Base-by-base conservation (phyloP, 2,888 invertebrate genomes). In the Apamea sordens region DNA sequence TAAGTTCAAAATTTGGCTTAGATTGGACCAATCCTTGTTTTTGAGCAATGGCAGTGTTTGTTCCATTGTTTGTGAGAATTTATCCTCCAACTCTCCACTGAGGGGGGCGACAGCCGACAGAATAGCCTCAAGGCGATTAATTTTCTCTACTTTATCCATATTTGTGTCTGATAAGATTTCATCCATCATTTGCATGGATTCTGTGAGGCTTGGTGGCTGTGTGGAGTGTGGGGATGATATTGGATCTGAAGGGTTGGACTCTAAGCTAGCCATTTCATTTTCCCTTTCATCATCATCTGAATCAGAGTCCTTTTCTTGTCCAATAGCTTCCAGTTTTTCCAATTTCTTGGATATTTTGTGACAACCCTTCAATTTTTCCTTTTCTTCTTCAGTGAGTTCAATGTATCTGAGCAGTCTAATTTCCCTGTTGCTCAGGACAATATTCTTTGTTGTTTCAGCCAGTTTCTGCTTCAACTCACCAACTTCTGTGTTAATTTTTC, bases 291-390 rank as follows among this genome's bases (percentile, higher is more conserved):
- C 98, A 89, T 97, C 97, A 75, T 98, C 98, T 3, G 98, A 98
- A 89, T 98, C 98, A 79, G 98, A 98, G 88, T 98, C 98, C 85
- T 97, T 98, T 82, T 98, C 98, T 90, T 98, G 98, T 28, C 98
- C 98, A 86, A 98, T 97, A 86, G 98, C 98, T 95, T 99, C 99
- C 85, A 99, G 97, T 95, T 99, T 99, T 92, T 99, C 99, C 82
- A 99, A 95, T 93, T 99, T 99, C 92, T 98, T 98, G 0, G 99
- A 99, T 83, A 99, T 99, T 96, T 99, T 99, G 91, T 99, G 98
- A 74, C 98, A 98, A 61, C 98, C 98, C 94, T 99, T 99, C 32
- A 99, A 96, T 93, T 99, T 99, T 89, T 99, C 99, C 91, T 99
- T 99, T 92, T 99, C 99, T 86, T 99, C 99, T 90, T 99, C 99